Conservation (phyloP, 2,888 invertebrate species). For the Parthenolecanium corni region DNA sequence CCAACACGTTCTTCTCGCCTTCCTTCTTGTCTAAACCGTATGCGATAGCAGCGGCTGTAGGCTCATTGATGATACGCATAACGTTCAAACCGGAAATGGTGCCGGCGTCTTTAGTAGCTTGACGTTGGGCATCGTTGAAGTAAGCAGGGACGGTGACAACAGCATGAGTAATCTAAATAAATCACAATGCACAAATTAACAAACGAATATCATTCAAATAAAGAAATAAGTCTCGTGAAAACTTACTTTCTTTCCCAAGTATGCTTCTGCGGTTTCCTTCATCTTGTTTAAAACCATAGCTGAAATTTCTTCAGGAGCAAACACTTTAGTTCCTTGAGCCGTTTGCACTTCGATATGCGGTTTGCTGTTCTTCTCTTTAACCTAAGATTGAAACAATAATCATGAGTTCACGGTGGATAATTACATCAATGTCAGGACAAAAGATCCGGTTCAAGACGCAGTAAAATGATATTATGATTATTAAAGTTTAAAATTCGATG, state of each 20-base stretch:
- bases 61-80: slow-evolving; percentile 96
- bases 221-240: no score
- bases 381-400: slow-evolving; percentile 40
- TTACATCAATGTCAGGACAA: no score
- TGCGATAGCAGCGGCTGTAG: slow-evolving; percentile 92
- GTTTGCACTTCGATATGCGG: slow-evolving; percentile 83
- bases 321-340: slow-evolving; percentile 72
- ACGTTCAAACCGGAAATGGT: slow-evolving; percentile 84
- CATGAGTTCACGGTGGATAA: no score
- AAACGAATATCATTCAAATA: background rate
- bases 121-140: slow-evolving; percentile 99
- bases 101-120: slow-evolving; percentile 98
- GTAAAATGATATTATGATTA: background rate
- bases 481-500: no score
- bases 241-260: slow-evolving; percentile 76
- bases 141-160: slow-evolving; percentile 95
- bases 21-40: slow-evolving; percentile 95
- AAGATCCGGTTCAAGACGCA: no score
- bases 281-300: slow-evolving; percentile 97
- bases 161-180: slow-evolving; percentile 52
- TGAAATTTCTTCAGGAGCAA: slow-evolving; percentile 97
- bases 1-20: slow-evolving; percentile 94
- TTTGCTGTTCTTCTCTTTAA: slow-evolving; percentile 83
- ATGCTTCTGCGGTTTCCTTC: slow-evolving; percentile 98
- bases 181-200: background rate